Conservation (phyloP, 2,797 vertebrate genomes). For the Apogon talboti region DNA sequence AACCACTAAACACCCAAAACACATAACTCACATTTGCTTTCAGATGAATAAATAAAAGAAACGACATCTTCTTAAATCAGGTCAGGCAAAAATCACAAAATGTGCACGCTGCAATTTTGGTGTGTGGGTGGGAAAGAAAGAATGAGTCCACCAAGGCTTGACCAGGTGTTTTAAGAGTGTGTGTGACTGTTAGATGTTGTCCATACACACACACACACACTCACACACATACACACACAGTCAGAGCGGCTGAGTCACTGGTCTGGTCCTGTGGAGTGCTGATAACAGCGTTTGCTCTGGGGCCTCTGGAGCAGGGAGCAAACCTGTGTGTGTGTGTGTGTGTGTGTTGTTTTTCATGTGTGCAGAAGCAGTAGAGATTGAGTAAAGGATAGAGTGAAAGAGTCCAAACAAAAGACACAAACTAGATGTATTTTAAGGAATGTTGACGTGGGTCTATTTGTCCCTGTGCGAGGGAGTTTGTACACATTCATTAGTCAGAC, state of each 20-base stretch:
- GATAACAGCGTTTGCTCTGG: slow-evolving; percentile 74
- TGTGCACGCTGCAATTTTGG: background rate
- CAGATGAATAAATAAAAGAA: too few relatives aligned
- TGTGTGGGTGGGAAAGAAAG: background rate
- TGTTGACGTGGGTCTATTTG: background rate
- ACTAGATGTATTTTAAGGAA: slow-evolving; percentile 24
- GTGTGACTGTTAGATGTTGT: slow-evolving; percentile 25
- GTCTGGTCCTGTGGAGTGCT: slow-evolving; percentile 71
- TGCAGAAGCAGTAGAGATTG: slow-evolving; percentile 14
- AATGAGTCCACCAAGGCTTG: background rate
- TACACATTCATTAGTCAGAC: slow-evolving; percentile 32
- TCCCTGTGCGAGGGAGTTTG: background rate
- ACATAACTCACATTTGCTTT: too few relatives aligned
- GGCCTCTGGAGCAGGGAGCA: slow-evolving; percentile 57
- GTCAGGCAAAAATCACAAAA: background rate
- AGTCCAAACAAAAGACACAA: slow-evolving; percentile 45
- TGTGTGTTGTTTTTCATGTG: slow-evolving; percentile 38
- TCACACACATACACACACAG: slow-evolving; percentile 15
- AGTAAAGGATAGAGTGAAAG: slow-evolving; percentile 24
- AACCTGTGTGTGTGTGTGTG: slow-evolving; percentile 28
- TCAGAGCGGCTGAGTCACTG: slow-evolving; percentile 68
- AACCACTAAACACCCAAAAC: too few relatives aligned
- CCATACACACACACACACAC: slow-evolving; percentile 24
- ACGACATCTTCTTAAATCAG: too few relatives aligned
- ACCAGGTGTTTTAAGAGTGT: background rate